These are phyloP conservation scores for Cremastinae sp. DNA, from an alignment of 2,888 invertebrate genomes.

Conservation along the genomic window DNA sequence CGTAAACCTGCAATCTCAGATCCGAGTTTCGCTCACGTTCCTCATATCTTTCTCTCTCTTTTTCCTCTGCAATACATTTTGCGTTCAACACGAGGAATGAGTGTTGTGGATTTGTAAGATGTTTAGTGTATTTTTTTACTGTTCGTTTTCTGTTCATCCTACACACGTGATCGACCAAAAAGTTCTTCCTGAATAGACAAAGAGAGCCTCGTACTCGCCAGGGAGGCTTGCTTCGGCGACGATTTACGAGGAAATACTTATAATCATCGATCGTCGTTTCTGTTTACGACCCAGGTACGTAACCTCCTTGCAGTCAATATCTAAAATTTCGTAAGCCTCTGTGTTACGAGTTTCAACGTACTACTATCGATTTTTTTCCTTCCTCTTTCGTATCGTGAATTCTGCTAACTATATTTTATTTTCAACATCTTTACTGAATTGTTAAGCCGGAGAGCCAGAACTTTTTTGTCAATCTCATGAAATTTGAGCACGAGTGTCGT, in stretches of 20 bases:
- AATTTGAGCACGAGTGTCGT: conserved; percentile 46
- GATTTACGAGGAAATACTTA: conserved; percentile 34
- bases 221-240: conserved; percentile 43
- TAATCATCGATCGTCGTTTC: conserved; percentile 56
- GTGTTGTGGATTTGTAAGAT: conserved; percentile 47
- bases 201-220: conserved; percentile 43
- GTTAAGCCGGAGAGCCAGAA: conserved; percentile 70
- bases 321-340: conserved; percentile 70
- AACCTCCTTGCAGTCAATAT: conserved; percentile 73
- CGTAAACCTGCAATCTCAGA: conserved; percentile 80
- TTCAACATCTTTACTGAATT: neutral
- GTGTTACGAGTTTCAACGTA: conserved; percentile 41
- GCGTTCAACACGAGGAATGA: conserved; percentile 76
- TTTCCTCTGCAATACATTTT: conserved; percentile 80
- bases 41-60: conserved; percentile 80
- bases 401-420: neutral
- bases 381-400: neutral
- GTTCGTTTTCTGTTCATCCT: conserved; percentile 68
- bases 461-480: conserved; percentile 76
- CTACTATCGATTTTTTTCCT: conserved; percentile 6
- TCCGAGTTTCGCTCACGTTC: conserved; percentile 80
- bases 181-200: conserved; percentile 65
- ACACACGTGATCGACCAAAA: conserved; percentile 75
- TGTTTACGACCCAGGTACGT: conserved; percentile 71
- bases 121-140: conserved; percentile 60